These are phyloP conservation scores for Microcebus murinus DNA, from an alignment of 2,113 vertebrate genomes.

Conservation along the genomic window DNA sequence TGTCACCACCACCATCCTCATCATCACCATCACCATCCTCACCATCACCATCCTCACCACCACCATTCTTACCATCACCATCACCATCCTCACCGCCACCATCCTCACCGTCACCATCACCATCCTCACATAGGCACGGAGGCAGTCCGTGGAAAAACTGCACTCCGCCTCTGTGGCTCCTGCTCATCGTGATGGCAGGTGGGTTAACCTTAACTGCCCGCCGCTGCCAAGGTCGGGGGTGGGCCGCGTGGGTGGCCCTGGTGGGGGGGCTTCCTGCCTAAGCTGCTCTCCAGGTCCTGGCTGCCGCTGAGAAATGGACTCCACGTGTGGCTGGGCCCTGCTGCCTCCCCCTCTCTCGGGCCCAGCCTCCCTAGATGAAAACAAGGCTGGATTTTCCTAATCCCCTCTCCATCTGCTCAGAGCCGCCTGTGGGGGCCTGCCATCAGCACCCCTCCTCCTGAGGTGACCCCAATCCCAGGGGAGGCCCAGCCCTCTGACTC, in stretches of 20 bases:
- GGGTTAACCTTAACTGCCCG: neutral
- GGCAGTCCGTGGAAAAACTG: neutral
- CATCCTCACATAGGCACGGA: neutral
- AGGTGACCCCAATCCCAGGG: slow-evolving; percentile 62
- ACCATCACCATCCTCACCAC: accelerated
- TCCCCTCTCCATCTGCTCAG: slow-evolving; percentile 73
- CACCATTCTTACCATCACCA: accelerated
- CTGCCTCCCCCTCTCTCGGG: slow-evolving; percentile 6
- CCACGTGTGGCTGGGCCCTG: neutral
- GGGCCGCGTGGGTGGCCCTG: neutral
- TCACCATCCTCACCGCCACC: accelerated
- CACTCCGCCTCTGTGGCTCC: neutral
- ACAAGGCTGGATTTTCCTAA: slow-evolving; percentile 79
- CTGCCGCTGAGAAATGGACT: neutral
- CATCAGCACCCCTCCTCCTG: neutral
- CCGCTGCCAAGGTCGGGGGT: neutral
- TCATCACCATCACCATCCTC: neutral
- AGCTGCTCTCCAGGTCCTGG: neutral
- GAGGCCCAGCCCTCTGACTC: neutral
- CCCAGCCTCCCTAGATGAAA: slow-evolving; percentile 23
- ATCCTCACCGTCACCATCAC: neutral
- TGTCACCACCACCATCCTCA: too few relatives aligned
- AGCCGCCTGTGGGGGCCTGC: neutral
- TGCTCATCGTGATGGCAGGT: neutral
- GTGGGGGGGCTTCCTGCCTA: neutral